These are phyloP conservation scores for Spongilla lacustris DNA, from an alignment of 37 sponge, comb jelly and placozoan genomes.

Conservation along the genomic window DNA sequence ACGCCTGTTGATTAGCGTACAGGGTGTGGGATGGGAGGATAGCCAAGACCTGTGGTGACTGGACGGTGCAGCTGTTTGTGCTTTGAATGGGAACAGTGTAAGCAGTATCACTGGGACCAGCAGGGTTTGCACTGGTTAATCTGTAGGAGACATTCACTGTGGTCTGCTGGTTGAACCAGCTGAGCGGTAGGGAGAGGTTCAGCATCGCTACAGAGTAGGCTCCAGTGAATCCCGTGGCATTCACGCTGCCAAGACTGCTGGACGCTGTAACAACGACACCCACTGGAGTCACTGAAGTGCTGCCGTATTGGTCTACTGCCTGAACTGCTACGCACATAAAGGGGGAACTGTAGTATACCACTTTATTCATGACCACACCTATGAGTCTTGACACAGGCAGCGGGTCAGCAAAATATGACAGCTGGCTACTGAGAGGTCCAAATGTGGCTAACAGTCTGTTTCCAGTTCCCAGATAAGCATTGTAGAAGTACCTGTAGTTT, in stretches of 20 bases:
- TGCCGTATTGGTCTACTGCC: conserved; percentile 31
- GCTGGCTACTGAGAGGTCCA: conserved; percentile 4
- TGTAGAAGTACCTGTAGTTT: conserved; percentile 31
- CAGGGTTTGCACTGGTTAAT: background rate
- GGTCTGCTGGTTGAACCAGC: conserved; percentile 46
- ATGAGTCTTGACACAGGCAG: conserved; percentile 30
- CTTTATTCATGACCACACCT: conserved; percentile 41
- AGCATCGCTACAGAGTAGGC: conserved; percentile 13
- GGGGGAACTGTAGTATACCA: conserved; percentile 28
- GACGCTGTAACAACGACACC: conserved; percentile 19
- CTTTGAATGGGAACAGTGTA: conserved; percentile 6
- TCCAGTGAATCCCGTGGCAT: background rate
- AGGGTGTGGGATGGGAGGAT: conserved; percentile 34
- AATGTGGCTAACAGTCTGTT: conserved; percentile 28
- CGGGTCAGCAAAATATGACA: conserved; percentile 28
- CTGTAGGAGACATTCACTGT: conserved; percentile 26
- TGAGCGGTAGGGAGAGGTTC: conserved; percentile 21
- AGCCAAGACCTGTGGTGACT: conserved; percentile 2
- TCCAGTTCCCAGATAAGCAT: background rate
- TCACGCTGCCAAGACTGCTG: background rate
- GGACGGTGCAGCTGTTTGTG: background rate
- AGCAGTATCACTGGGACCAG: background rate
- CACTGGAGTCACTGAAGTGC: conserved; percentile 16
- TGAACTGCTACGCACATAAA: conserved; percentile 24
- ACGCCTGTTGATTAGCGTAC: conserved; percentile 15